A percentile compares a stretch with the other conserved stretches of the same genome.
Conservation (phyloP, 1,140 invertebrate genomes). For the Nasonia vitripennis region DNA sequence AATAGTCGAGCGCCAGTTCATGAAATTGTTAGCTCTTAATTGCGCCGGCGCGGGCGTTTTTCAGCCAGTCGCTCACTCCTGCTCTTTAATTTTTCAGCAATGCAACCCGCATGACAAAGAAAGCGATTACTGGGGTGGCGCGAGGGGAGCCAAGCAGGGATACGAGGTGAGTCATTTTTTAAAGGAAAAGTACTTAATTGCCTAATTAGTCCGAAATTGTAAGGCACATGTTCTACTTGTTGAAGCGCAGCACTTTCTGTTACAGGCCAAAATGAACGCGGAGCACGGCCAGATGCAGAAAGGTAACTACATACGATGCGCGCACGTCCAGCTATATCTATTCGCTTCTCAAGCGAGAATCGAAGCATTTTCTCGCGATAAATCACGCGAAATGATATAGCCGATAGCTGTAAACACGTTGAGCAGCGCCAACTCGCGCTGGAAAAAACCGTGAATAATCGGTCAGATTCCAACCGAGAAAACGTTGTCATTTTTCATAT, state of each 20-base stretch:
- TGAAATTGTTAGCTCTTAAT: slow-evolving; percentile 41
- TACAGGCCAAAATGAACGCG: slow-evolving; percentile 78
- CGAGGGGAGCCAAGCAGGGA: slow-evolving; percentile 75
- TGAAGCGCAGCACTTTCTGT: slow-evolving; percentile 74
- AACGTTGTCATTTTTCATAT: too few relatives aligned
- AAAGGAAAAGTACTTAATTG: slow-evolving; percentile 56
- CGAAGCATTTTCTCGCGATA: too few relatives aligned
- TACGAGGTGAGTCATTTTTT: slow-evolving; percentile 73
- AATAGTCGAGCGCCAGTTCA: background rate
- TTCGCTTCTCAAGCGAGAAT: too few relatives aligned
- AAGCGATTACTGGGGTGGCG: slow-evolving; percentile 75
- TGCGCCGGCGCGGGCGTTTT: slow-evolving; percentile 20
- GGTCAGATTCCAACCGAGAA: too few relatives aligned
- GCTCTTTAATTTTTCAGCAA: slow-evolving; percentile 71
- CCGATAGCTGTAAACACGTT: too few relatives aligned
- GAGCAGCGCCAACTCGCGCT: too few relatives aligned
- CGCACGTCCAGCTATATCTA: too few relatives aligned
- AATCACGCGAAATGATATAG: too few relatives aligned
- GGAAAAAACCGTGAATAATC: too few relatives aligned
- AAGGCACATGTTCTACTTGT: slow-evolving; percentile 67
- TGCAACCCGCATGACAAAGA: slow-evolving; percentile 77
- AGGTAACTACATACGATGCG: slow-evolving; percentile 65
- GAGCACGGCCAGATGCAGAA: slow-evolving; percentile 76
- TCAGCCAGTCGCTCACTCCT: slow-evolving; percentile 45
- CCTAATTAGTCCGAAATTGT: slow-evolving; percentile 48